These are phyloP conservation scores for Melanotaenia duboulayi DNA, from an alignment of 2,113 vertebrate genomes.

Conservation along the genomic window DNA sequence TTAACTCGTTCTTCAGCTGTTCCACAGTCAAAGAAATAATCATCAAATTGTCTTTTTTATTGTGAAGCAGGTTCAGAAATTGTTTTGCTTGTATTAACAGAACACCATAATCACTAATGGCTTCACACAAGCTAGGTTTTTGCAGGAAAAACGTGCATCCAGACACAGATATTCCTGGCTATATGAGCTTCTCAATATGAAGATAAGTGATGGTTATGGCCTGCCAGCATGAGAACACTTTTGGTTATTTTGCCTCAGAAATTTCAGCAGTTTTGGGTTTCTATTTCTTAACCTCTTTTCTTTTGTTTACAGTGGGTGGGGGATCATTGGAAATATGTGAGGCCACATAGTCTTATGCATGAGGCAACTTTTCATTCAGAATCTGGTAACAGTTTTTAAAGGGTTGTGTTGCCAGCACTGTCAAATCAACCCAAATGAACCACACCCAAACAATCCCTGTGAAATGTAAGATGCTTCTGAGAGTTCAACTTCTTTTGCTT, in stretches of 20 bases:
- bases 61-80: not conserved
- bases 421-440: not conserved
- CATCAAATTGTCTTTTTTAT: not conserved
- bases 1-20: not conserved
- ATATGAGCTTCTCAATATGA: not conserved
- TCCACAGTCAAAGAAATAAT: not conserved
- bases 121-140: constrained; percentile 4
- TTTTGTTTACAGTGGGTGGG: not conserved
- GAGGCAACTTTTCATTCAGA: not conserved
- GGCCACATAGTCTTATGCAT: constrained; percentile 4
- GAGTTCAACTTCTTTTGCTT: not conserved
- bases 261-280: not conserved
- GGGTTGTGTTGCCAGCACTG: not conserved
- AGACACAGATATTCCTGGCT: not conserved
- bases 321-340: not conserved
- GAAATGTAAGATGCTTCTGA: not conserved
- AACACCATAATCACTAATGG: not conserved
- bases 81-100: not conserved
- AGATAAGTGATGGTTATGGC: not conserved
- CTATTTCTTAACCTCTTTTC: not conserved
- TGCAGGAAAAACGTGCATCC: not conserved
- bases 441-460: not conserved
- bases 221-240: not conserved
- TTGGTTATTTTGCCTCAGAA: not conserved
- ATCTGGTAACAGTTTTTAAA: too few relatives aligned